These are phyloP conservation scores for Calliphora vicina DNA, from an alignment of 1,140 invertebrate genomes.

Conservation along the genomic window DNA sequence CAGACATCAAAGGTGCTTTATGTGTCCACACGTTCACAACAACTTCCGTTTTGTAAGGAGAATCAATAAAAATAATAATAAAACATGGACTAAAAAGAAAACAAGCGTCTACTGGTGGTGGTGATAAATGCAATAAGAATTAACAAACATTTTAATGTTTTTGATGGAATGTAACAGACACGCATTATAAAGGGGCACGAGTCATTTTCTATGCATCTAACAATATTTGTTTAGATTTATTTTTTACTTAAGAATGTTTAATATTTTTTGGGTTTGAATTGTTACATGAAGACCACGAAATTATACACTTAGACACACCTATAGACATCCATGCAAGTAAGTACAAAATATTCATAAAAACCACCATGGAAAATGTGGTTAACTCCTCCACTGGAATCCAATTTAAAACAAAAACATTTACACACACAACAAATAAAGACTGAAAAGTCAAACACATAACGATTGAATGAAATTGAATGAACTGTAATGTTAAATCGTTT, in stretches of 20 bases:
- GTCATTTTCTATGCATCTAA: neutral
- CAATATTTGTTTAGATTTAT: neutral
- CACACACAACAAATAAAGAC: too few species aligned
- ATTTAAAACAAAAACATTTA: neutral
- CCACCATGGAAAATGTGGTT: neutral
- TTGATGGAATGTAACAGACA: neutral
- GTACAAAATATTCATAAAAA: too few species aligned
- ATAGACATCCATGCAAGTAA: neutral
- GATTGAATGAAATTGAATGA: neutral
- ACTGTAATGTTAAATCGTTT: constrained; percentile 12
- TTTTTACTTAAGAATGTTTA: neutral
- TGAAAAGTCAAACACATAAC: neutral
- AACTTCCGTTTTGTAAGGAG: neutral
- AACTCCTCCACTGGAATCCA: neutral
- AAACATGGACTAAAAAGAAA: constrained; percentile 38
- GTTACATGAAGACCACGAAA: neutral
- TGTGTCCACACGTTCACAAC: neutral
- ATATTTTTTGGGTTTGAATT: neutral
- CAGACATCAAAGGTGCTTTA: neutral
- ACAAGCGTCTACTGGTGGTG: neutral
- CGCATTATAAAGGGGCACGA: neutral
- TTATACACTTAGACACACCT: neutral
- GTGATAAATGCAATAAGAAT: neutral
- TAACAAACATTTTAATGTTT: neutral
- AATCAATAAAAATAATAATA: constrained; percentile 47